Conservation (phyloP, 2,113 vertebrate species). For the Thunnus thynnus region DNA sequence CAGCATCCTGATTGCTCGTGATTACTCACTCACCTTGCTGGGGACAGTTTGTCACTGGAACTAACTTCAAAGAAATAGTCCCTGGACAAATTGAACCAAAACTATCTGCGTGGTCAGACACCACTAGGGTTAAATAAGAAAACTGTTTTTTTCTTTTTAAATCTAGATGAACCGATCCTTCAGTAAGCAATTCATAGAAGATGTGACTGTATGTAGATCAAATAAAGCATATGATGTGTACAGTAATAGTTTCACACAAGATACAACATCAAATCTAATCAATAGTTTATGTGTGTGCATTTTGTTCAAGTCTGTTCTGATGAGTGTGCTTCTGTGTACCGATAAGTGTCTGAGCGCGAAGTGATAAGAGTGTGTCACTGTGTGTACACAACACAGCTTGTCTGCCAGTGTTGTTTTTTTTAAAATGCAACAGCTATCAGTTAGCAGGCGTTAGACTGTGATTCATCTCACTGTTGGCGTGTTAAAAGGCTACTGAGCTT, state of each 20-base stretch:
- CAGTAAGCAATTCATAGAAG: no score
- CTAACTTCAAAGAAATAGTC: no score
- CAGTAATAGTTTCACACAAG: no score
- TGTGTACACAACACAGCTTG: not conserved
- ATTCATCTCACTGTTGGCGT: slow-evolving; percentile 39
- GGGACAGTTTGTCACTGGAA: no score
- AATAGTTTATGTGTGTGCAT: not conserved
- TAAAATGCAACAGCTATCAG: slow-evolving; percentile 18
- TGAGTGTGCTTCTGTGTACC: not conserved
- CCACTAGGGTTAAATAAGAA: not conserved
- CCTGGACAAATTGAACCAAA: not conserved
- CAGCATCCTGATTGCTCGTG: no score
- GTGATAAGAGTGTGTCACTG: not conserved
- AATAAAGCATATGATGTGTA: no score
- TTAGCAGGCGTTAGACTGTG: slow-evolving; percentile 18
- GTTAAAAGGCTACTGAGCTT: slow-evolving; percentile 26
- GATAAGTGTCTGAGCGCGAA: not conserved
- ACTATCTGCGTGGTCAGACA: not conserved
- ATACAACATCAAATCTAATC: not conserved
- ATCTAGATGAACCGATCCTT: not conserved
- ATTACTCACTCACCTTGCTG: no score
- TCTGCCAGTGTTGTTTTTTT: not conserved
- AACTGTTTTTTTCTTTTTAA: not conserved
- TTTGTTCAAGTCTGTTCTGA: not conserved
- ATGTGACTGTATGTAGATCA: no score